Percentiles rank a stretch among this genome's conserved stretches.
Conservation (phyloP, 2,113 vertebrate genomes). For the Bothrops jararaca region DNA sequence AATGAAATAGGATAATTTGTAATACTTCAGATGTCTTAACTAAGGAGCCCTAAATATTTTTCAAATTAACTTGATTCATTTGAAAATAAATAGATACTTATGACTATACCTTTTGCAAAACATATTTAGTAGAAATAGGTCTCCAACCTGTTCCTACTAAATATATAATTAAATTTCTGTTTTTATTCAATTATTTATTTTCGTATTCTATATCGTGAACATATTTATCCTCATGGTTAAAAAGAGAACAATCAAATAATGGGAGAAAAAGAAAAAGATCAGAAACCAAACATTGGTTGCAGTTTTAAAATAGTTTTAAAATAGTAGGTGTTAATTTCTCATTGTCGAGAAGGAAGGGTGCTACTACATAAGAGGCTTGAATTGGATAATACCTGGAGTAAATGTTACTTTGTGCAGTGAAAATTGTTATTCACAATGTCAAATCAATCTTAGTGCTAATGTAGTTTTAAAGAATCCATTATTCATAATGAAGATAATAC, state of each 20-base stretch:
- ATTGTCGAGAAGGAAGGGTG: neutral
- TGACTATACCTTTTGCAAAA: neutral
- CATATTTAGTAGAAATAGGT: neutral
- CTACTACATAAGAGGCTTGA: neutral
- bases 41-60: neutral
- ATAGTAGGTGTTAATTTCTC: neutral
- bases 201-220: neutral
- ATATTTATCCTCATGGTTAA: neutral
- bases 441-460: accelerated
- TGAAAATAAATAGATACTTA: neutral
- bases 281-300: neutral
- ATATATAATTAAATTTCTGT: neutral
- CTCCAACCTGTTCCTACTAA: neutral
- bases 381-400: neutral
- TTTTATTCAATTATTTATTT: neutral
- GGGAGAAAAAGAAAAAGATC: neutral
- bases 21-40: neutral
- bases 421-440: accelerated
- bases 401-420: accelerated
- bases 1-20: neutral
- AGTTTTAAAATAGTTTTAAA: neutral
- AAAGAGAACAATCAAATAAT: neutral
- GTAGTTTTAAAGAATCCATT: neutral
- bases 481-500: neutral
- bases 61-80: neutral